phyloP scores from a whole-genome alignment of 2,113 vertebrate species.

The Camelus dromedarius region DNA sequence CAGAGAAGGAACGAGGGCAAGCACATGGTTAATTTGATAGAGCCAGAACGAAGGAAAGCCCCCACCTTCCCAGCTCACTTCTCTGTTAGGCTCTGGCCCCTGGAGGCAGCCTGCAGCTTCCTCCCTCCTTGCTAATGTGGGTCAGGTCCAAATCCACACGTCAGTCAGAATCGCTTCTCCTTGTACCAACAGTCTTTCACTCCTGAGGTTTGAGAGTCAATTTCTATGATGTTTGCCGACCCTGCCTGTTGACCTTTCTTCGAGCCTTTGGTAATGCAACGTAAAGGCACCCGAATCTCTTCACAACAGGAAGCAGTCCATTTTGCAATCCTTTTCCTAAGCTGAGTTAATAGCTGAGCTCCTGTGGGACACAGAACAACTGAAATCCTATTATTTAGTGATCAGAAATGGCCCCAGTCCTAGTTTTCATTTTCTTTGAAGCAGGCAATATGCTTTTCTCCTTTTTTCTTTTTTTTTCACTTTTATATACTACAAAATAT shows the following conservation, averaged over 20 bases:
- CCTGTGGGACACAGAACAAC: neutral
- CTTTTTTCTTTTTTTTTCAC: neutral
- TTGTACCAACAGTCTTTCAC: neutral
- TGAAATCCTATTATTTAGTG: conserved; percentile 52
- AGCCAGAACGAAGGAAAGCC: neutral
- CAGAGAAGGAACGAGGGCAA: neutral
- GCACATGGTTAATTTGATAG: neutral
- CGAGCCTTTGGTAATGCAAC: neutral
- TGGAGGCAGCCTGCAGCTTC: neutral
- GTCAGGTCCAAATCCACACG: neutral
- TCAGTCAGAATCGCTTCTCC: neutral
- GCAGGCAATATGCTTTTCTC: neutral
- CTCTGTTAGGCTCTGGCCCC: neutral
- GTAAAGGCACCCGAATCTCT: conserved; percentile 1
- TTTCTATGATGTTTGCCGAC: neutral
- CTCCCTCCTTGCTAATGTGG: neutral
- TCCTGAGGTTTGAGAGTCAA: neutral
- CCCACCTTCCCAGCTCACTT: neutral
- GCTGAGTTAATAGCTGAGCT: conserved; percentile 9
- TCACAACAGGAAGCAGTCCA: neutral
- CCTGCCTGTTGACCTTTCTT: neutral
- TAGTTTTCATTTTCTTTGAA: conserved; percentile 62
- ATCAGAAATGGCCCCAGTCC: conserved; percentile 20
- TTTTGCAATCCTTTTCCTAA: neutral
- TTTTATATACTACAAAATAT: conserved; percentile 39